A percentile compares a stretch with the other conserved stretches of the same genome.
These are phyloP conservation scores for Brachyrhaphis roseni DNA, from an alignment of 2,797 vertebrate species.

Conservation along the genomic window DNA sequence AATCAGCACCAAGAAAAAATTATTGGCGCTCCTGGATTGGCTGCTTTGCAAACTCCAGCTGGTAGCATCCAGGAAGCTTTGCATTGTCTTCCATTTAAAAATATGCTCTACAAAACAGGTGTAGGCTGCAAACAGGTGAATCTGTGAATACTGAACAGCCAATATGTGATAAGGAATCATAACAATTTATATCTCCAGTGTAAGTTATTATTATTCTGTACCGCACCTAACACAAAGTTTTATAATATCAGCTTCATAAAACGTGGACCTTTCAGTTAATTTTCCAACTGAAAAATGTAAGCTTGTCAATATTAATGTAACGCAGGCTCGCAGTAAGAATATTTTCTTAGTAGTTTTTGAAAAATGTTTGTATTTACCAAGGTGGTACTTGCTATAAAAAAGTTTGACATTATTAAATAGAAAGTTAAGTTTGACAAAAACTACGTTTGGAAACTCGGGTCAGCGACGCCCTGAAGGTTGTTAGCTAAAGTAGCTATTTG, in stretches of 20 bases:
- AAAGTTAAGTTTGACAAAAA: conserved; percentile 10
- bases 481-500: not conserved
- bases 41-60: not conserved
- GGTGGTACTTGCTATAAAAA: not conserved
- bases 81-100: not conserved
- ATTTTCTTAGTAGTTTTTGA: not conserved
- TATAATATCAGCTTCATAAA: not conserved
- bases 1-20: not conserved
- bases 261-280: not conserved
- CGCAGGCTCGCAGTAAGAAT: not conserved
- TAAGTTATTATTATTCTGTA: no score
- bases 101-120: no score
- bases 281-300: not conserved
- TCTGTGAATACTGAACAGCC: no score
- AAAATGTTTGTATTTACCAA: not conserved
- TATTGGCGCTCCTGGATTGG: not conserved
- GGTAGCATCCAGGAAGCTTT: not conserved
- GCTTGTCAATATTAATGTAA: not conserved
- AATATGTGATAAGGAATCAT: no score
- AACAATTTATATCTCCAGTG: no score
- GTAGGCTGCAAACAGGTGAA: no score
- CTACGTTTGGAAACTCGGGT: conserved; percentile 4
- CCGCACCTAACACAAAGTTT: not conserved
- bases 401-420: not conserved
- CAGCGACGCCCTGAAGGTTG: not conserved